Conservation (phyloP, 2,113 vertebrate species). For the Lagenorhynchus albirostris region DNA sequence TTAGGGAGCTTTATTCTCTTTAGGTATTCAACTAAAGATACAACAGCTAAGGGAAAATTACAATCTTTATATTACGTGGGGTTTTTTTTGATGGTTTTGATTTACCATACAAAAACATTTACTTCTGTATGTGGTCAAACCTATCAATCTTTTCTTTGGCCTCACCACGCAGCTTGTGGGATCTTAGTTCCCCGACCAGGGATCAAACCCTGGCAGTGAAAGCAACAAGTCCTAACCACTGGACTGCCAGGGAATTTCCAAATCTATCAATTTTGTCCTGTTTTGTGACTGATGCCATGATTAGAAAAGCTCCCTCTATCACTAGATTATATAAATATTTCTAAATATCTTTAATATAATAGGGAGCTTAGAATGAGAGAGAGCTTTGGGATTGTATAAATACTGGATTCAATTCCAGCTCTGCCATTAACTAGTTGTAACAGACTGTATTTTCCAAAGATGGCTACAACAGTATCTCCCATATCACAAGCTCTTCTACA, state of each 20-base stretch:
- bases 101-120: not conserved
- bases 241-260: too few relatives aligned
- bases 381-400: not conserved
- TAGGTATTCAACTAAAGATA: too few relatives aligned
- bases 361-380: not conserved
- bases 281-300: not conserved
- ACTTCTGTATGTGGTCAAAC: not conserved
- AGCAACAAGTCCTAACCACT: too few relatives aligned
- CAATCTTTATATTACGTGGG: too few relatives aligned
- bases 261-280: not conserved
- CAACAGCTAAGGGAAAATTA: too few relatives aligned
- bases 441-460: not conserved
- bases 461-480: not conserved
- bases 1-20: too few relatives aligned
- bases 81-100: not conserved
- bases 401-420: not conserved
- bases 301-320: not conserved
- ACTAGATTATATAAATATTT: not conserved
- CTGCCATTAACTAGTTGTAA: not conserved
- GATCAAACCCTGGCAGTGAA: too few relatives aligned
- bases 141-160: too few relatives aligned
- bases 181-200: too few relatives aligned
- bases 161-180: too few relatives aligned
- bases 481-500: not conserved
- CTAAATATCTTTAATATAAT: not conserved